These are phyloP conservation scores for Netelia inedita DNA, from an alignment of 2,888 invertebrate species.

Conservation along the genomic window DNA sequence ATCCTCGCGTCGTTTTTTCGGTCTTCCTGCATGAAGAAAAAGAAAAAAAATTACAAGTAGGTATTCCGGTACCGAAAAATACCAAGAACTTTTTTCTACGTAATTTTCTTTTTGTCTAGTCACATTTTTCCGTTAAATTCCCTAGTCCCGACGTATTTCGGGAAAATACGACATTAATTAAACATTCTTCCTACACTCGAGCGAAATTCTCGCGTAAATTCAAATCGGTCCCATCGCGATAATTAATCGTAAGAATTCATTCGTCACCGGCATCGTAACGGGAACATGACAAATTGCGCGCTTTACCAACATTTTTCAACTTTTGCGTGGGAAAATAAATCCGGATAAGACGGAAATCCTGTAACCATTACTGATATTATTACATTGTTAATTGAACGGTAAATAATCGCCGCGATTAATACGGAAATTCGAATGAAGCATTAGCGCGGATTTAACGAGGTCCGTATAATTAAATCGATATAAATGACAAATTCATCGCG, in stretches of 20 bases:
- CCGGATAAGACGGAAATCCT: background rate
- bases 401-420: conserved; percentile 30
- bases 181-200: background rate
- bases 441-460: conserved; percentile 13
- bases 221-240: background rate
- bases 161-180: background rate
- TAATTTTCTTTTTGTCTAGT: background rate
- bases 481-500: conserved; percentile 7
- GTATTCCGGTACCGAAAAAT: background rate
- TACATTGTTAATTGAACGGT: conserved; percentile 7
- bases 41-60: background rate
- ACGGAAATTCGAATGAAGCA: conserved; percentile 37
- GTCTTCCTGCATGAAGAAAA: background rate
- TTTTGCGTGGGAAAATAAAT: too few species aligned
- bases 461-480: conserved; percentile 1
- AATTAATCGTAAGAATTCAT: too few species aligned
- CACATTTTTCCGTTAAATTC: background rate
- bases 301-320: too few species aligned
- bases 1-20: conserved; percentile 6
- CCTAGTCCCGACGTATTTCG: background rate
- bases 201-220: background rate
- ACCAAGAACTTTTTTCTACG: background rate
- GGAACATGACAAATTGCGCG: too few species aligned
- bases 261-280: too few species aligned
- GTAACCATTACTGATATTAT: background rate